Evolutionary conservation across 2,797 vertebrate genomes (phyloP), one percentile per base, ranked within the genome.

Genomic region (Parambassis ranga): DNA sequence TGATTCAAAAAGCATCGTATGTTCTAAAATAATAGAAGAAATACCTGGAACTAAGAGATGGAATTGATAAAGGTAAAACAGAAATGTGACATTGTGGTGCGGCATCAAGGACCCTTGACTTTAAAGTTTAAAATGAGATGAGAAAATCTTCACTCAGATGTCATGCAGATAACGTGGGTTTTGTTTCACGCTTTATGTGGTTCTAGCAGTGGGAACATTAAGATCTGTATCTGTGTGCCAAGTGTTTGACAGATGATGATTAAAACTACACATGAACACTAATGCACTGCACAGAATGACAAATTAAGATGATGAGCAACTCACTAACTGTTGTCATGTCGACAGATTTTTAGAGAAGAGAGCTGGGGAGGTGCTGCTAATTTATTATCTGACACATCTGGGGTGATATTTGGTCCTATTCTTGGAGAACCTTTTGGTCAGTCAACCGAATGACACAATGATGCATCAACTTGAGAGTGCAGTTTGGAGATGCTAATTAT

Each of bases 401-500:
- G 52, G 35, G 62, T 65, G 69, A 65, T 79, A 49, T 75, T 65
- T 73, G 36, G 44, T 24, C 56, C 63, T 62, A 41, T 77, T 75
- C 51, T 53, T 56, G 56, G 47, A 16, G 59, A 79, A 69, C 51
- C 59, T 75, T n/a, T 60, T 59, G 71, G 64, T 57, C 72, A 69
- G 57, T 77, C 62, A 58, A 49, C 48, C 31, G 53, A 30, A 26
- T 65, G 63, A 71, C 70, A 71, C 26, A 6, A 48, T 44, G 67
- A 81, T 63, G 46, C 47, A 51, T 79, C 66, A 65, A 43, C 16
- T 1, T n/a, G 10, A 31, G 35, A 24, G 44, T 13, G 55, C 49
- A 48, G 55, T 57, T 55, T 65, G 63, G 70, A 73, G 61, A 65
- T 16, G 64, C 55, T 85, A 84, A 87, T 86, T 84, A 89, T 84